A percentile compares a stretch with the other conserved stretches of the same genome.
phyloP scores from a whole-genome alignment of 35 echinoderm and acorn worm species.

The Eucidaris tribuloides region DNA sequence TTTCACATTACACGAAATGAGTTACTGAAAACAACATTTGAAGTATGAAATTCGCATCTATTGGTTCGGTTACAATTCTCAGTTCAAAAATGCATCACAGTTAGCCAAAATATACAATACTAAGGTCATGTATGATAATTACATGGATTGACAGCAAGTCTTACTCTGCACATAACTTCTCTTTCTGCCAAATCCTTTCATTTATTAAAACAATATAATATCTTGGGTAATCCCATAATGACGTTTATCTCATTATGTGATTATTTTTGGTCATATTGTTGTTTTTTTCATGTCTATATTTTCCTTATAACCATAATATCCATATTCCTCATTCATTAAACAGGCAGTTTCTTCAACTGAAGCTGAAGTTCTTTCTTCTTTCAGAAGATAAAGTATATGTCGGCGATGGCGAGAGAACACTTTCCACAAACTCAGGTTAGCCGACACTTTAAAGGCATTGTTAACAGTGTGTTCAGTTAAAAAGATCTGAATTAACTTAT shows the following conservation, averaged over 20 bases:
- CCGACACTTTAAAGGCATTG: not conserved
- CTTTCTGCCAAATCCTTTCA: not conserved
- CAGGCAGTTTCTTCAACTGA: not conserved
- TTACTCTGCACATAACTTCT: too few species aligned
- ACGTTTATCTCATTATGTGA: not conserved
- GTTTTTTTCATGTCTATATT: not conserved
- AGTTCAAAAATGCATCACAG: not conserved
- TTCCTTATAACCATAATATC: not conserved
- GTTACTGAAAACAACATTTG: too few species aligned
- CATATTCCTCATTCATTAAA: not conserved
- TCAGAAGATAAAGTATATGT: slow-evolving; percentile 67
- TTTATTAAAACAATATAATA: not conserved
- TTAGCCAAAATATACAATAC: not conserved
- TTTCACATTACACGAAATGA: too few species aligned
- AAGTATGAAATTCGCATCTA: not conserved
- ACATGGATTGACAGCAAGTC: not conserved
- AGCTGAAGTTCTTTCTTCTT: slow-evolving; percentile 46
- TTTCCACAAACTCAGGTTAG: slow-evolving; percentile 59
- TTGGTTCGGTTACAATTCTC: not conserved
- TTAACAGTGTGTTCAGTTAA: not conserved
- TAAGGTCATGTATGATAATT: too few species aligned
- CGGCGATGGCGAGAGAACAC: slow-evolving; percentile 40
- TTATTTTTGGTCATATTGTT: not conserved
- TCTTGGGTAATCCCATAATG: not conserved
- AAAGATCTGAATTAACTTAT: too few species aligned